Conservation (phyloP, 2,888 invertebrate species). For the Nephrocerus scutellatus region DNA sequence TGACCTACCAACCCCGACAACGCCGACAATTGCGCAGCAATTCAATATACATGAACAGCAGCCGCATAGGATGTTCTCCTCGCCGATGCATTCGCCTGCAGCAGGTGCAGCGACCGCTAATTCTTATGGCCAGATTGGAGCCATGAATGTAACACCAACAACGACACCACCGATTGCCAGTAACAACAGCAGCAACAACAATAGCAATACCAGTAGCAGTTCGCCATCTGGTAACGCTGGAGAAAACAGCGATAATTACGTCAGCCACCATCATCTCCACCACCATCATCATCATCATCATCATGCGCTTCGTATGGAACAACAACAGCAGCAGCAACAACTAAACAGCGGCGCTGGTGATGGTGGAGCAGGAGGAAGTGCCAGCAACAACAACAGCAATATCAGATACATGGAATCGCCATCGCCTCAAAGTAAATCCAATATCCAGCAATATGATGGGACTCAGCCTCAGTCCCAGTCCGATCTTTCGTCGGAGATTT, state of each 20-base stretch:
- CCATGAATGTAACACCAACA: conserved; percentile 17
- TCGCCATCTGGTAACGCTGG: too few relatives aligned
- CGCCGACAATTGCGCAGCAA: conserved; percentile 32
- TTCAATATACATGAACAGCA: conserved; percentile 25
- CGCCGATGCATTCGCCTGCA: conserved; percentile 42
- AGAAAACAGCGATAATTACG: conserved; percentile 17
- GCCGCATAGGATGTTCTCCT: conserved; percentile 28
- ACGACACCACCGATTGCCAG: conserved; percentile 23
- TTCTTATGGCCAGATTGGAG: conserved; percentile 20
- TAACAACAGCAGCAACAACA: conserved; percentile 11
- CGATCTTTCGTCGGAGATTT: conserved; percentile 69
- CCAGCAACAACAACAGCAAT: conserved; percentile 27
- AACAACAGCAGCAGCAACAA: conserved; percentile 26
- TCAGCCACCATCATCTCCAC: conserved; percentile 13
- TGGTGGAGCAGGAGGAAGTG: too few relatives aligned
- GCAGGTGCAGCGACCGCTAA: conserved; percentile 15
- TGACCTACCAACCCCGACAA: too few relatives aligned
- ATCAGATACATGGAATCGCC: too few relatives aligned
- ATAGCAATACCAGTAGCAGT: conserved; percentile 26
- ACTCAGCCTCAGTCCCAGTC: too few relatives aligned
- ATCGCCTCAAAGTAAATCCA: conserved; percentile 50
- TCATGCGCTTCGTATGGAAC: conserved; percentile 23
- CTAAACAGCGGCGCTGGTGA: conserved; percentile 13
- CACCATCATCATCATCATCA: conserved; percentile 21
- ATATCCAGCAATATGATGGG: too few relatives aligned